phyloP scores from a whole-genome alignment of 1,140 invertebrate species.

The Aricia agestis region DNA sequence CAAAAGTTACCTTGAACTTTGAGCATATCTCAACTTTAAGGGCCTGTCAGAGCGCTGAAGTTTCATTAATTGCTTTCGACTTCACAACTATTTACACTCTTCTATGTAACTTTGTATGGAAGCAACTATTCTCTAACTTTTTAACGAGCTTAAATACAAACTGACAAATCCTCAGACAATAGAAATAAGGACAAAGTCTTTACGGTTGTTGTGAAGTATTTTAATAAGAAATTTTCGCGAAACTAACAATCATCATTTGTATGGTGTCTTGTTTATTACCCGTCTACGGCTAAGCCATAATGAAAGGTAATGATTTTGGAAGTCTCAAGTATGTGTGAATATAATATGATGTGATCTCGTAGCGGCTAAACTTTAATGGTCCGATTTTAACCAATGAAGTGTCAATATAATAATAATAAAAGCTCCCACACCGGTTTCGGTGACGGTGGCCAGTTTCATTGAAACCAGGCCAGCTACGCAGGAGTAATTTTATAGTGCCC shows the following conservation, averaged over 20 bases:
- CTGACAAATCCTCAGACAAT: background rate
- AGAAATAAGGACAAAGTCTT: background rate
- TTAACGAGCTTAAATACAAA: constrained; percentile 6
- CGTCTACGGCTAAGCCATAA: no score
- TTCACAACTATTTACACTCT: constrained; percentile 1
- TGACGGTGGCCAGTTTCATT: no score
- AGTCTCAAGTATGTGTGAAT: no score
- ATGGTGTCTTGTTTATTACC: no score
- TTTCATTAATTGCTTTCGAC: background rate
- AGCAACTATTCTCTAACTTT: constrained; percentile 6
- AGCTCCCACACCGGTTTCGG: no score
- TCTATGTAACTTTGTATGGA: background rate
- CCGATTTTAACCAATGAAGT: no score
- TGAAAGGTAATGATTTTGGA: no score
- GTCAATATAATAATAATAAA: no score
- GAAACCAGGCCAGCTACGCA: no score
- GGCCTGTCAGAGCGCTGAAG: background rate
- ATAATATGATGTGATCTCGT: no score
- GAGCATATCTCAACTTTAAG: background rate
- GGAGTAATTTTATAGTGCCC: no score
- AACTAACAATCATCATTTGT: background rate
- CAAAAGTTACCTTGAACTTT: background rate
- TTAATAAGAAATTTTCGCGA: background rate
- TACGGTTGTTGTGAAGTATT: background rate
- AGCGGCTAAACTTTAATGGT: no score